These are phyloP conservation scores for Pachycephus smyrnensis DNA, from an alignment of 2,888 invertebrate genomes.

Conservation along the genomic window DNA sequence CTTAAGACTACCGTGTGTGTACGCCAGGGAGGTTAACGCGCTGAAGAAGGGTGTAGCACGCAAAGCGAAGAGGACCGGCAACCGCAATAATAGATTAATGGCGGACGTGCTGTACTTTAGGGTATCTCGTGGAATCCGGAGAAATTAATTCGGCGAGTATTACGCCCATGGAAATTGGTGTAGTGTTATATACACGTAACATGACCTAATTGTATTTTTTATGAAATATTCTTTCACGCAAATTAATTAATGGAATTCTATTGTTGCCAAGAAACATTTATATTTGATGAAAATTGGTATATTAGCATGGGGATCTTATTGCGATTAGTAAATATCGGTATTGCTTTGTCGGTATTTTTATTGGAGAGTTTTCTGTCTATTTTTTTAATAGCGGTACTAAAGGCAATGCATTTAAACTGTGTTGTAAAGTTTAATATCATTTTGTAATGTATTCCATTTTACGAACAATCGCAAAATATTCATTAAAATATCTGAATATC, in stretches of 20 bases:
- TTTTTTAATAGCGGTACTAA: background rate
- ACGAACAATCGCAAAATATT: background rate
- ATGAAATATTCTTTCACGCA: too few relatives aligned
- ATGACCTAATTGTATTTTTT: too few relatives aligned
- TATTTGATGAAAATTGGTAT: background rate
- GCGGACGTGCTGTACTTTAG: conserved; percentile 49
- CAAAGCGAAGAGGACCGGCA: conserved; percentile 49
- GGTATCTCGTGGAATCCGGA: conserved; percentile 24
- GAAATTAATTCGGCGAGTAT: conserved; percentile 30
- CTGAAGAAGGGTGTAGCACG: conserved; percentile 41
- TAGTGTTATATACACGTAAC: background rate
- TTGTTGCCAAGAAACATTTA: background rate
- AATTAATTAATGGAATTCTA: too few relatives aligned
- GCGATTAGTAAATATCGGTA: background rate
- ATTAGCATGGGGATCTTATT: background rate
- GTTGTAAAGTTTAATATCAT: background rate
- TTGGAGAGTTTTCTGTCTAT: background rate
- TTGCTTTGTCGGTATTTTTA: background rate
- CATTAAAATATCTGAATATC: background rate
- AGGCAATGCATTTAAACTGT: background rate
- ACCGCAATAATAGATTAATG: conserved; percentile 62
- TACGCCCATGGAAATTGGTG: background rate
- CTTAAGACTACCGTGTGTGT: background rate
- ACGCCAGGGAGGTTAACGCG: background rate
- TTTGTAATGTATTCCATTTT: background rate